phyloP scores from a whole-genome alignment of 2,113 vertebrate species.

The Neolamprologus modestus region DNA sequence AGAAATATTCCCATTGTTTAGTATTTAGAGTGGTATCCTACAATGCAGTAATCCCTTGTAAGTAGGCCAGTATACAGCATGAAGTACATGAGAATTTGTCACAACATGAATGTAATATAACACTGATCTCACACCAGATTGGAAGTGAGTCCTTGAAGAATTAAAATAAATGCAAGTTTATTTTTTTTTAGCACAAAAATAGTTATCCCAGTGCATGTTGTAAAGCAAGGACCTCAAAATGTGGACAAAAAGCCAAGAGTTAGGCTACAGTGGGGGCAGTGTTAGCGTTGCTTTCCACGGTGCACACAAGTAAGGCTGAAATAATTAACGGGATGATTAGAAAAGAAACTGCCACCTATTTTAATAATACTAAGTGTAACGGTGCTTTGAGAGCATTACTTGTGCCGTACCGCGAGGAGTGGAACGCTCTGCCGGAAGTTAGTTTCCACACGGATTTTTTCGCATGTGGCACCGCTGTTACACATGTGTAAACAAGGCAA shows the following conservation, averaged over 20 bases:
- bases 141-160: fast-evolving
- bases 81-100: not conserved
- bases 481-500: conserved; percentile 29
- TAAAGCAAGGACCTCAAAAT: not conserved
- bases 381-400: not conserved
- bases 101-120: not conserved
- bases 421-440: not conserved
- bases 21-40: fast-evolving
- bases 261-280: fast-evolving
- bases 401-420: not conserved
- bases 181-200: not conserved
- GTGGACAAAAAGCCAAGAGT: not conserved
- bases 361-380: not conserved
- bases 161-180: fast-evolving
- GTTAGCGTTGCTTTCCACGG: not conserved
- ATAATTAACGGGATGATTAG: not conserved
- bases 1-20: not conserved
- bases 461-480: fast-evolving
- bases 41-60: fast-evolving
- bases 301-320: not conserved
- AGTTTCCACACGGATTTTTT: conserved; percentile 28
- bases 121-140: not conserved
- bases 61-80: not conserved
- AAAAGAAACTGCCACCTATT: not conserved
- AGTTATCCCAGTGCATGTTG: not conserved